Percentiles rank a stretch among this genome's conserved stretches.
Conservation (phyloP, 2,797 vertebrate species). For the Spinus pinus region DNA sequence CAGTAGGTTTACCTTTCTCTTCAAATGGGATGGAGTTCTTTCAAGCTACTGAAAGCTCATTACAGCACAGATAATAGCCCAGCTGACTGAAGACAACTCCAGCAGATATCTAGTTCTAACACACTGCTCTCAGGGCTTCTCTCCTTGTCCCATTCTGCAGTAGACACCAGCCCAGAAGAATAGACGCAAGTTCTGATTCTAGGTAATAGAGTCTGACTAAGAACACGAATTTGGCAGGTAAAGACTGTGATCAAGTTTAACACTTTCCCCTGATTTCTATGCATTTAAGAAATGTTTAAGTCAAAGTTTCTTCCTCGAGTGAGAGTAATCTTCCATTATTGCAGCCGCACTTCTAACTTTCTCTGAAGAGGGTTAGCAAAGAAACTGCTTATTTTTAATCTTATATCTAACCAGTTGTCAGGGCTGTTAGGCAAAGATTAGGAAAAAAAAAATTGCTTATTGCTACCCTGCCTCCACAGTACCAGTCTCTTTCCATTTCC, state of each 20-base stretch:
- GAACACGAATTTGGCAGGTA: neutral
- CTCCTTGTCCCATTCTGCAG: neutral
- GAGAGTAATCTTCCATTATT: neutral
- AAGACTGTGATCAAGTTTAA: neutral
- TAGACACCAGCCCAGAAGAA: neutral
- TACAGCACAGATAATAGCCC: neutral
- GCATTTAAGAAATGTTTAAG: neutral
- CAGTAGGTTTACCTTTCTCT: neutral
- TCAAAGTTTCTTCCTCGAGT: neutral
- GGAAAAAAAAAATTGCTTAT: neutral
- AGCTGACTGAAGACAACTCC: neutral
- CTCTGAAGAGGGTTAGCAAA: neutral
- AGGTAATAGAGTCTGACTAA: neutral
- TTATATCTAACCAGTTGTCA: neutral
- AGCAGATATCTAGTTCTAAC: neutral
- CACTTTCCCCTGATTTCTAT: neutral
- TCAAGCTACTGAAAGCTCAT: neutral
- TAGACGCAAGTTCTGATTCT: neutral
- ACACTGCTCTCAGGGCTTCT: neutral
- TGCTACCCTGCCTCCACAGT: neutral
- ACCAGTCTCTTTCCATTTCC: neutral
- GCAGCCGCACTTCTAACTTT: neutral
- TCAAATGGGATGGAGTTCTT: neutral
- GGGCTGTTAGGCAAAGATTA: neutral
- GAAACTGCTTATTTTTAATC: neutral